Evolutionary conservation across 2,888 invertebrate species (phyloP).

Genomic region (Choristoneura rosaceana): DNA sequence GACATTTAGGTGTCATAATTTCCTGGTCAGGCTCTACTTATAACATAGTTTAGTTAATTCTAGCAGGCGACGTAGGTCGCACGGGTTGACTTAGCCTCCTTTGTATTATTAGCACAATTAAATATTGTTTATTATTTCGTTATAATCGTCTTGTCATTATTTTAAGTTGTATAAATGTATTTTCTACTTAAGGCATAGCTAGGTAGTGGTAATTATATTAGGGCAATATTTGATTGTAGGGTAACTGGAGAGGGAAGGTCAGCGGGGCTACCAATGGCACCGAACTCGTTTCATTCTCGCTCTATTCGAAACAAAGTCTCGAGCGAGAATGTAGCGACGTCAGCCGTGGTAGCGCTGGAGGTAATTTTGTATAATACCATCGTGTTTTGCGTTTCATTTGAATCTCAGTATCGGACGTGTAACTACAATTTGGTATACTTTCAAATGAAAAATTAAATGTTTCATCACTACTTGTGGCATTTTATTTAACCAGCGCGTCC

Average conservation of each 20-base stretch:
- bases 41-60: constrained; percentile 47
- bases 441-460: constrained; percentile 85
- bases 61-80: constrained; percentile 49
- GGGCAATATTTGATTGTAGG: constrained; percentile 75
- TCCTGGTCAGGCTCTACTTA: constrained; percentile 3
- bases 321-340: constrained; percentile 28
- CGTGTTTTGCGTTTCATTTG: constrained; percentile 82
- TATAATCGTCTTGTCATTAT: constrained; percentile 84
- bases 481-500: constrained; percentile 46
- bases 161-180: constrained; percentile 84
- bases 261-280: constrained; percentile 28
- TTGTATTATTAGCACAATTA: constrained; percentile 81
- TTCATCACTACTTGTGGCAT: constrained; percentile 72
- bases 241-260: constrained; percentile 55
- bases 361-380: constrained; percentile 77
- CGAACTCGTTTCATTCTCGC: constrained; percentile 46
- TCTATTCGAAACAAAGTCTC: constrained; percentile 3
- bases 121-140: constrained; percentile 75
- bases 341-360: constrained; percentile 31
- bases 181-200: constrained; percentile 82
- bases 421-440: constrained; percentile 84
- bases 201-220: constrained; percentile 82
- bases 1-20: neutral
- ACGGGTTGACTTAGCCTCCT: constrained; percentile 59
- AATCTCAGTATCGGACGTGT: constrained; percentile 83